Evolutionary conservation across 2,113 vertebrate species (phyloP).

Genomic region (Rhabdornis inornatus): DNA sequence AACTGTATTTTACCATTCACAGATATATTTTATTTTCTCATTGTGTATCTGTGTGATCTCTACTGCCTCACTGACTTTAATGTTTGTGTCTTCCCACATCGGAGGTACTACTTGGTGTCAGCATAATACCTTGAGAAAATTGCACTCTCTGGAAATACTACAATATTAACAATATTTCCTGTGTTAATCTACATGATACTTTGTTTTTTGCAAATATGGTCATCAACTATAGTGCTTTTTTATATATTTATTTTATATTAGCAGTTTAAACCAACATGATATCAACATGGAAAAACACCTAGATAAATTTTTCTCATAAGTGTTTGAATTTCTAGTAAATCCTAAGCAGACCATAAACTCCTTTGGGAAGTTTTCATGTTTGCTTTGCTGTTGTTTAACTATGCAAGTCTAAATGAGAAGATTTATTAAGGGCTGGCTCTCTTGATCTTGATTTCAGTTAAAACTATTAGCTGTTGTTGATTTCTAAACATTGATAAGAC

Average conservation of each 20-base stretch:
- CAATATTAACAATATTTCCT: not conserved
- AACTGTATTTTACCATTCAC: not conserved
- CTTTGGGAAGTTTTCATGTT: not conserved
- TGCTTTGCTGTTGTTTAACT: not conserved
- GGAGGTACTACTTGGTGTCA: not conserved
- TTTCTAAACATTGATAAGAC: not conserved
- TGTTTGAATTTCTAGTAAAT: constrained; percentile 14
- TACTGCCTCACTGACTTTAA: not conserved
- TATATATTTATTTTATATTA: not conserved
- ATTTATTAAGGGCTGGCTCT: not conserved
- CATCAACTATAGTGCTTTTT: not conserved
- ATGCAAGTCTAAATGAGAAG: not conserved
- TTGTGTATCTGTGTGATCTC: not conserved
- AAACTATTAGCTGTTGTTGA: not conserved
- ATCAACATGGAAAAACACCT: not conserved
- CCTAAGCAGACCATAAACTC: not conserved
- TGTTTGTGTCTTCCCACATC: not conserved
- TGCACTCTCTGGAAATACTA: not conserved
- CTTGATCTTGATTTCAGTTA: not conserved
- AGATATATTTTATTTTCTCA: not conserved
- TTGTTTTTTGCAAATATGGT: constrained; percentile 7
- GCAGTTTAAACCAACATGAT: not conserved
- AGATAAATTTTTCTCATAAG: constrained; percentile 5
- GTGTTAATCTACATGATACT: not conserved
- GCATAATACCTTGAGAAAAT: not conserved